Conservation (phyloP, 2,113 vertebrate species). For the Misgurnus anguillicaudatus region DNA sequence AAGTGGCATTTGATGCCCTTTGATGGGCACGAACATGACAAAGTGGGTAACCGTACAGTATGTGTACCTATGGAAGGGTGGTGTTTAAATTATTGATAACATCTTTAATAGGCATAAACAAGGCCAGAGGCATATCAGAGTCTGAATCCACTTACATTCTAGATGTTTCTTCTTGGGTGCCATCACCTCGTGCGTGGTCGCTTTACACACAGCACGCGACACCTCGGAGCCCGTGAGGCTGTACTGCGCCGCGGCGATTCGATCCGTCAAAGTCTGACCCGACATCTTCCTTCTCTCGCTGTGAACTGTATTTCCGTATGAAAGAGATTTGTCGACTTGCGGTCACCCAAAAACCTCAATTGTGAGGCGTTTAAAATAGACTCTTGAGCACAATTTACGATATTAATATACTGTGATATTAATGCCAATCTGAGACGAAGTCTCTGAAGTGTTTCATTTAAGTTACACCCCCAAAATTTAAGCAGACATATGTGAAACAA, state of each 20-base stretch:
- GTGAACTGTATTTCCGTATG: conserved; percentile 41
- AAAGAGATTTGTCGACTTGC: not conserved
- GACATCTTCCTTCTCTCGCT: conserved; percentile 87
- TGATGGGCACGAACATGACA: not conserved
- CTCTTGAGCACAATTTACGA: not conserved
- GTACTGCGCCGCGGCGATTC: conserved; percentile 99
- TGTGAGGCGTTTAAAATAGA: conserved; percentile 17
- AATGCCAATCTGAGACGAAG: not conserved
- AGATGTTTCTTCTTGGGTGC: conserved; percentile 99
- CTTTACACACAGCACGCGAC: conserved; percentile 93
- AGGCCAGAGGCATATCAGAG: conserved; percentile 4
- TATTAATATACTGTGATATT: not conserved
- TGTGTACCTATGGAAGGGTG: not conserved
- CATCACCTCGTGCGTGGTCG: conserved; percentile 98
- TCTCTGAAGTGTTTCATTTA: not conserved
- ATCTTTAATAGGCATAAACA: not conserved
- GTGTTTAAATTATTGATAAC: not conserved
- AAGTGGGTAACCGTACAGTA: not conserved
- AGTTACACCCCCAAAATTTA: not conserved
- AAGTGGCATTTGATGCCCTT: not conserved
- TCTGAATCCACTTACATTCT: conserved; percentile 86
- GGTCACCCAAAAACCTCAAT: not conserved
- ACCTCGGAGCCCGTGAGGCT: conserved; percentile 96
- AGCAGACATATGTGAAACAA: not conserved
- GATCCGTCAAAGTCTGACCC: conserved; percentile 98